Evolutionary conservation across 1,140 invertebrate species (phyloP), one percentile per base, ranked within the genome.

Genomic region (Wiebesia pumilae): DNA sequence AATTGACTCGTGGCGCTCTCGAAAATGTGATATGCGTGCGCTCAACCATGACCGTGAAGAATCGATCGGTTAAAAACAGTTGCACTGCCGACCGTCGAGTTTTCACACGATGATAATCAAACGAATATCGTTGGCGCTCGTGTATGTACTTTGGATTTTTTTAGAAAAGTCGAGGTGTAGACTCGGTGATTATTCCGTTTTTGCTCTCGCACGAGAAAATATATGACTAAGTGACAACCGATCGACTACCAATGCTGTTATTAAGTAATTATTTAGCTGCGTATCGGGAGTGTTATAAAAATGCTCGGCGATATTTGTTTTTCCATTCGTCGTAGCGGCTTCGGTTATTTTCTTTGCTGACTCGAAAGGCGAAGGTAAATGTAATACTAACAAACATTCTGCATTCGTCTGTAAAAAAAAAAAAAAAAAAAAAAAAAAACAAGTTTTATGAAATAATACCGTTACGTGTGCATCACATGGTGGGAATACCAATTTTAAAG

Each of bases 31-130:
- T 40, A 71, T 24, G 38, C 10, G 83, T n/a, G 9, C 71, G 33
- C 82, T 79, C 77, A 62, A 30, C 84, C 84, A 21, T 85, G 84
- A 85, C 77, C 77, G 62, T 85, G 84, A 85, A 30, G 12, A 65
- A 85, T 85, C 75, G 84, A 85, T 85, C 65, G 75, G 16, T 79
- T 85, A 35, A 30, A 47, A 21, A 69, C 58, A 43, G 16, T 43
- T 33, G 54, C 24, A n/a, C 2, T 27, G 21, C n/a, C 47, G 71
- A 24, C 30, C 33, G 43, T 35, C 43, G 51, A 58, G 51, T 83
- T 83, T 82, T 75, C 81, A 33, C 24, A 78, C 43, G 19, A 54
- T 21, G 58, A 80, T 54, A 65, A 40, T 24, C 62, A 3, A 65
- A n/a, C 24, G 43, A 7, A 47, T 47, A 47, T 47, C 43, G 43